Evolutionary conservation across 1,140 invertebrate genomes (phyloP).

Genomic region (Diploscapter pachys): DNA sequence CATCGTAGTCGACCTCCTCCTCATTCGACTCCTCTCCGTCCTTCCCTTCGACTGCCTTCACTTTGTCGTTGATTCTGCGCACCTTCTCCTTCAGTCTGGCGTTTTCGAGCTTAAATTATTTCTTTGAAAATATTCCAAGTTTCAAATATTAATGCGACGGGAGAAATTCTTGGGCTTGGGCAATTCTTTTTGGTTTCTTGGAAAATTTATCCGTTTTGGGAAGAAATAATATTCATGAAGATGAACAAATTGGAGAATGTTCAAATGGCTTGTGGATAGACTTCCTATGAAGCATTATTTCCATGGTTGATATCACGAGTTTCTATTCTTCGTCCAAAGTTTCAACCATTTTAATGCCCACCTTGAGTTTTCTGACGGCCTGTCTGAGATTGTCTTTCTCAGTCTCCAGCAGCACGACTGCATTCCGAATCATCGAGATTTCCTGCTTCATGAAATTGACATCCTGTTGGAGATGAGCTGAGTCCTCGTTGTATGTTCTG

Average conservation of each 20-base stretch:
- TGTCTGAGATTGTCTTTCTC: constrained; percentile 51
- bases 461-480: no score
- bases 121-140: constrained; percentile 16
- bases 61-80: constrained; percentile 41
- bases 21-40: constrained; percentile 34
- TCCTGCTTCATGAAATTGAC: no score
- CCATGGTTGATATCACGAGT: no score
- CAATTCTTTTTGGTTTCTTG: no score
- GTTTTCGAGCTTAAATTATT: constrained; percentile 48
- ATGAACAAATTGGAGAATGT: constrained; percentile 10
- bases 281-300: no score
- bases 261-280: no score
- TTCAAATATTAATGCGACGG: background rate
- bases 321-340: no score
- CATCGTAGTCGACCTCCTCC: constrained; percentile 49
- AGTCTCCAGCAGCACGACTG: constrained; percentile 44
- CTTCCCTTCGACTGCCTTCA: constrained; percentile 30
- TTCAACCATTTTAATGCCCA: constrained; percentile 5
- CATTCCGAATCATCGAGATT: constrained; percentile 26
- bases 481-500: no score
- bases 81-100: constrained; percentile 44
- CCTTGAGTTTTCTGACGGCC: constrained; percentile 53
- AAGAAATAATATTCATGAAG: background rate
- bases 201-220: no score
- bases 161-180: constrained; percentile 1